Evolutionary conservation across 2,113 vertebrate species (phyloP), one percentile per base, ranked within the genome.

Genomic region (Paracyprichromis sp.): DNA sequence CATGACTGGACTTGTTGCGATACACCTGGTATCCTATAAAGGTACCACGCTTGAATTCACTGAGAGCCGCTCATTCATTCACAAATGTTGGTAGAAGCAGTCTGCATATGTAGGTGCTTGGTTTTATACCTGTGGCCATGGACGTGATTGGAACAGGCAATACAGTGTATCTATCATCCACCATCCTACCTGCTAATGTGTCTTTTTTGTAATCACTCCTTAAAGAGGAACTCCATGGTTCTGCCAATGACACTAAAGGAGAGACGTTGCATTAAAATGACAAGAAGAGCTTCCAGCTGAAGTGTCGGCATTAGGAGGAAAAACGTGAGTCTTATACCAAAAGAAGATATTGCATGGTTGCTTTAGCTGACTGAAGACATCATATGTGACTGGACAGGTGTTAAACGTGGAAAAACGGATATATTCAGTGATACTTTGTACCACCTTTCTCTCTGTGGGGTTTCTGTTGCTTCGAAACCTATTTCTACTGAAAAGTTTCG

Each of bases 141-240:
- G 2, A 0, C 0, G 2, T 61, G 59, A 61, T 11, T 0, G 59
- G 29, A 61, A 57, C 13, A 61, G 59, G 9, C 29, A 63, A 11
- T 63, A 1, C 5, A 3, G 59, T 7, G 16, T 13, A 16, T 69
- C 31, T 16, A 7, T n/a, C 7, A 71, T 24, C 66, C 2, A 71
- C 36, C 66, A 24, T 24, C 3, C 66, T 16, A 9, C 66, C 66
- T 73, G 21, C 38, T 73, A 26, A 26, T 73, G 21, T 16, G 66
- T 14, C 38, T 0, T 3, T 43, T 61, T 73, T 26, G 38, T 45
- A 73, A 43, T 43, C 66, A 43, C 36, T 40, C 66, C 66, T 5
- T 24, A 69, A 40, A 21, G 36, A 14, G 38, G 24, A 43, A 43
- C n/a, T 14, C 12, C 8, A 4, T 9, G 5, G 5, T 43, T 16